Base-by-base conservation (phyloP, 1,140 invertebrate species). In the Anastrepha ludens region DNA sequence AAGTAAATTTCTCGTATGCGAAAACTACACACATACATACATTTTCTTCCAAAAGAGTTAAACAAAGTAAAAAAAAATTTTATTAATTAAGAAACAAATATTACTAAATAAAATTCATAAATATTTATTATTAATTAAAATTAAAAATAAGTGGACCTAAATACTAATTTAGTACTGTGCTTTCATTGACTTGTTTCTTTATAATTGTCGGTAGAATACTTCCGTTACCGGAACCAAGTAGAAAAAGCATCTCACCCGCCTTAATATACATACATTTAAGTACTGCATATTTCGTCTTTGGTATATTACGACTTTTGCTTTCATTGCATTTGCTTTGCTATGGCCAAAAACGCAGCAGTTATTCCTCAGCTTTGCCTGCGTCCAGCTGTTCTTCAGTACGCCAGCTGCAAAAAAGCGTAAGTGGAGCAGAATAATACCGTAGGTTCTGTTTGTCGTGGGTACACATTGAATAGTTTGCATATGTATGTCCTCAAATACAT, bases 351-450 rank as follows among this genome's bases (percentile, higher is more conserved):
- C 47, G 70, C 70, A 74, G 70, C 9, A 0, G 44, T 17, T 2
- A n/a, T 74, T 20, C 0, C 65, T 41, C 11, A 11, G 1, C n/a
- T 64, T n/a, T 29, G 13, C 65, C 65, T 11, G 17, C 70, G 5
- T 3, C 3, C 70, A 47, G 17, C 44, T 50, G 44, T n/a, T 17
- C 29, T 29, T 29, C 29, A 29, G 29, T 29, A 29, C 29, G 29
- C 13, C 1, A 41, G 11, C 70, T 13, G 39, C 44, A 44, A 41
- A 74, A 44, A 74, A 29, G 41, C 39, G 41, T 74, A 74, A 74
- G 70, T 74, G 70, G 70, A 47, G 70, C 70, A 74, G 44, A 74
- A 74, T 74, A 74, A 74, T 74, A 47, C 15, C 70, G 41, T 74
- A n/a, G 70, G 41, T 74, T 13, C 13, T 74, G 41, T 74, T 74